Conservation (phyloP, 53 echinoderm and acorn worm genomes). For the Crossaster papposus region DNA sequence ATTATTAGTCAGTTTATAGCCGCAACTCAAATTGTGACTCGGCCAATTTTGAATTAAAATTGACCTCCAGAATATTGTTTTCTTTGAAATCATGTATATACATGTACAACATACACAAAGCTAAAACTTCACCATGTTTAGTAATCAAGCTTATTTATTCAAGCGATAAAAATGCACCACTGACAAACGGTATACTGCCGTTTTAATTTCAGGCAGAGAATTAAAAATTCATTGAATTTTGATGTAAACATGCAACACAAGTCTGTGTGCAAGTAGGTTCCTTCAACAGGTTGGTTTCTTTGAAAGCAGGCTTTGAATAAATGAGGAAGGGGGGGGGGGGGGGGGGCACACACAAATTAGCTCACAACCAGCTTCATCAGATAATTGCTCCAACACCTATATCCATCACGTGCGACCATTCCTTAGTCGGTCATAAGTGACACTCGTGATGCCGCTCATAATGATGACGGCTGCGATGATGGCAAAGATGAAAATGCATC, state of each 20-base stretch:
- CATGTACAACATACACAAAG: no score
- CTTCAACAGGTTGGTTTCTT: conserved; percentile 7
- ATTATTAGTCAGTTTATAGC: no score
- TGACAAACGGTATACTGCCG: neutral
- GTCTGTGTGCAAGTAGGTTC: neutral
- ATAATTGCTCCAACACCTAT: conserved; percentile 1
- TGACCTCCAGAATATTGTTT: no score
- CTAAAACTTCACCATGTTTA: no score
- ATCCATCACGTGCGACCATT: neutral
- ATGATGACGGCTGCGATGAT: neutral
- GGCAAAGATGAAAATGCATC: conserved; percentile 18
- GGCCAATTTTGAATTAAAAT: no score
- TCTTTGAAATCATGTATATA: no score
- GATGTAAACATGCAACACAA: neutral
- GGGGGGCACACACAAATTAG: neutral
- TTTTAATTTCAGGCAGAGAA: no score
- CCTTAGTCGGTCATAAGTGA: conserved; percentile 10
- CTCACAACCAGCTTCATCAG: neutral
- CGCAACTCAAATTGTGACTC: no score
- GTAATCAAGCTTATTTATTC: no score
- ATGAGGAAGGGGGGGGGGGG: no score
- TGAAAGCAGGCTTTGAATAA: neutral
- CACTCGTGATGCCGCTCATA: neutral
- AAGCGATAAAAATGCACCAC: no score
- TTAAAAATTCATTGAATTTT: no score